A percentile compares a stretch with the other conserved stretches of the same genome.
Evolutionary conservation across 2,113 vertebrate species (phyloP).

Genomic region (Nettapus auritus): DNA sequence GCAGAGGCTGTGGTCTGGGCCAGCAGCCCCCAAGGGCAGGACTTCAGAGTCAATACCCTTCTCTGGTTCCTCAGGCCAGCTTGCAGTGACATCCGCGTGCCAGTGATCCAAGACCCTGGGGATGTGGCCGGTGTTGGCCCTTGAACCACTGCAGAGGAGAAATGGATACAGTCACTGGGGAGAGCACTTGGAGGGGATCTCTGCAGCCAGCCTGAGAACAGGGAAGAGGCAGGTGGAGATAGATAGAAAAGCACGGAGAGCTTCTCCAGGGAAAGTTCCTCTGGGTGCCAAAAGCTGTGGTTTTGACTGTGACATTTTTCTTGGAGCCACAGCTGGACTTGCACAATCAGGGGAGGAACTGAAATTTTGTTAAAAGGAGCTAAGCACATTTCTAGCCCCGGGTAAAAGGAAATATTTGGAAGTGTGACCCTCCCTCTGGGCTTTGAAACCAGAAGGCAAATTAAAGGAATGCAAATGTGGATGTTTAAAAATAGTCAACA

Average conservation of each 20-base stretch:
- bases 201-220: background rate
- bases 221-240: background rate
- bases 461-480: slow-evolving; percentile 46
- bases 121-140: slow-evolving; percentile 43
- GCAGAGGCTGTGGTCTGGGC: background rate
- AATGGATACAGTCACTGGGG: background rate
- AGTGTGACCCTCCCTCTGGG: background rate
- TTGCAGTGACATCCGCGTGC: slow-evolving; percentile 41
- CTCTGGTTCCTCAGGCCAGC: slow-evolving; percentile 33
- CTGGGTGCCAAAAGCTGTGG: background rate
- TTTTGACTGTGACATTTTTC: slow-evolving; percentile 35
- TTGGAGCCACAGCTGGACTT: slow-evolving; percentile 33
- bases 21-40: slow-evolving; percentile 21
- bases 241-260: background rate
- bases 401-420: slow-evolving; percentile 40
- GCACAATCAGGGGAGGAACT: background rate
- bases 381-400: slow-evolving; percentile 51
- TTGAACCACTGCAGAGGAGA: slow-evolving; percentile 33
- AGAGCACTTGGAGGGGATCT: background rate
- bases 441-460: slow-evolving; percentile 53
- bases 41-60: slow-evolving; percentile 42
- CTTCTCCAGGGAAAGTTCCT: background rate
- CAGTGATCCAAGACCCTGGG: slow-evolving; percentile 66
- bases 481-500: background rate
- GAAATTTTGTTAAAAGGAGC: slow-evolving; percentile 5